Conservation (phyloP, 2,113 vertebrate genomes). For the Cephalopterus ornatus region DNA sequence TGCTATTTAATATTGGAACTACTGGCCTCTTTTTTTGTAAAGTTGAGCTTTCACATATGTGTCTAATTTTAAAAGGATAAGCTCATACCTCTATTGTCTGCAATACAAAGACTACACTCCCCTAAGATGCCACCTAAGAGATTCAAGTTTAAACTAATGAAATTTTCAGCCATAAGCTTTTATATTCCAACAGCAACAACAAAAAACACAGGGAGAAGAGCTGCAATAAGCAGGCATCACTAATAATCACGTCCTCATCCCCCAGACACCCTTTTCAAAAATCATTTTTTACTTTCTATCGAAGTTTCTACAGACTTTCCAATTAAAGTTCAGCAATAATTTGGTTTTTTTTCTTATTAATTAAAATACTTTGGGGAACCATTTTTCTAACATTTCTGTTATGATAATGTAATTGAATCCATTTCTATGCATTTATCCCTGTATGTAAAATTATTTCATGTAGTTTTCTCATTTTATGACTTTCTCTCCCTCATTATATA, state of each 20-base stretch:
- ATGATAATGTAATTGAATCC: conserved; percentile 28
- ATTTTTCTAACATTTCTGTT: conserved; percentile 25
- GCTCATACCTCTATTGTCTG: background rate
- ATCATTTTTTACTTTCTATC: background rate
- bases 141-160: conserved; percentile 28
- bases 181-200: conserved; percentile 19
- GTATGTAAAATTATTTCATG: conserved; percentile 39
- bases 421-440: conserved; percentile 23
- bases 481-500: background rate
- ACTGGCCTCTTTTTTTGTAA: background rate
- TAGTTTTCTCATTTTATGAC: conserved; percentile 17
- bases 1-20: background rate
- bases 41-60: background rate
- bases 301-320: conserved; percentile 50
- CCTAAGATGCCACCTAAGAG: background rate
- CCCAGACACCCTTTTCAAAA: conserved; percentile 23
- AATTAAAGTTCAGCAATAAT: conserved; percentile 57
- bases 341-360: conserved; percentile 55
- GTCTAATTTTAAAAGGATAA: background rate
- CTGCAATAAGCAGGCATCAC: background rate
- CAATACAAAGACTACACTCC: background rate
- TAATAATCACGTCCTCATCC: conserved; percentile 25
- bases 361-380: conserved; percentile 53
- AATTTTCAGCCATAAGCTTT: conserved; percentile 50
- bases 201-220: background rate